Percentiles rank a stretch among this genome's conserved stretches.
phyloP scores from a whole-genome alignment of 2,797 vertebrate genomes.

The Enteromius paludinosus region DNA sequence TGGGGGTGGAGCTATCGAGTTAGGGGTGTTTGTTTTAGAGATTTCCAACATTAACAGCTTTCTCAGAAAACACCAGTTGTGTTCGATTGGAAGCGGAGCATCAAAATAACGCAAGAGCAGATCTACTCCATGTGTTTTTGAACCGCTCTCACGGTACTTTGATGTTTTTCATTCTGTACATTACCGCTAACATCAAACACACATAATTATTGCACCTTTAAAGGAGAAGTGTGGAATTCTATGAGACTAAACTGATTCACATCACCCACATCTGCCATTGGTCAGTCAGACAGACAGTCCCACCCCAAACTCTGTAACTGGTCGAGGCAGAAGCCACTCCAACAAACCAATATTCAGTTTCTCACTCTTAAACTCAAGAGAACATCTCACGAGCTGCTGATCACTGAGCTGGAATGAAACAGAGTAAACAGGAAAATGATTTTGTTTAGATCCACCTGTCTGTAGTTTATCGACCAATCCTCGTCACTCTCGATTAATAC shows the following conservation, averaged over 20 bases:
- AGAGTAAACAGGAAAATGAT: background rate
- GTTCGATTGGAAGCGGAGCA: background rate
- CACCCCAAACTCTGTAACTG: too few relatives aligned
- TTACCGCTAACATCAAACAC: background rate
- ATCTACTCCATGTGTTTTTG: background rate
- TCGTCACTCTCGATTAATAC: constrained; percentile 53
- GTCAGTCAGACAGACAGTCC: background rate
- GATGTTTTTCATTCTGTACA: background rate
- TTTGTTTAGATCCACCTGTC: constrained; percentile 10
- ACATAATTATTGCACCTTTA: background rate
- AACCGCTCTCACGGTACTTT: background rate
- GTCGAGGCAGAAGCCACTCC: background rate
- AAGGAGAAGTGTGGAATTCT: background rate
- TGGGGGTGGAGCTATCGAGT: background rate
- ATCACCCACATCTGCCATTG: background rate
- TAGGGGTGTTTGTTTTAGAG: background rate
- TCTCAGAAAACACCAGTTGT: background rate
- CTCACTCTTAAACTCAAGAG: too few relatives aligned
- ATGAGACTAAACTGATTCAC: background rate
- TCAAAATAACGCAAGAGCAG: too few relatives aligned
- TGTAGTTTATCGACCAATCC: constrained; percentile 8
- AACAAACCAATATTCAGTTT: background rate
- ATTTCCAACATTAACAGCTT: background rate
- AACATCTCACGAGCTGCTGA: background rate
- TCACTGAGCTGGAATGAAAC: background rate